These are phyloP conservation scores for Marisa cornuarietis DNA, from an alignment of 1,140 invertebrate species.

Conservation along the genomic window DNA sequence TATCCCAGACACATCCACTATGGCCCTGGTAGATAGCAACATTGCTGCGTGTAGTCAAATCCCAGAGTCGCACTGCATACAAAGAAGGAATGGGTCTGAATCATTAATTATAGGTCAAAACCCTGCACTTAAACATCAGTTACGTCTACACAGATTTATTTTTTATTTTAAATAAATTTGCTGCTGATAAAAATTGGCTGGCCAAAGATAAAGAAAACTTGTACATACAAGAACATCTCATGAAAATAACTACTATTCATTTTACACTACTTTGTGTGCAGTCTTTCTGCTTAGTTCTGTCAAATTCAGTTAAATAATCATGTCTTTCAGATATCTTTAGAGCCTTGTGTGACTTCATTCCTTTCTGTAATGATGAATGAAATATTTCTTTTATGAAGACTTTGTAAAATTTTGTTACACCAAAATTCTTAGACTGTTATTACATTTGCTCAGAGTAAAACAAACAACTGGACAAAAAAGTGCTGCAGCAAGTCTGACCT, in stretches of 20 bases:
- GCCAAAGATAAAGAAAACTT: no score
- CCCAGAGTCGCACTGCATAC: conserved; percentile 60
- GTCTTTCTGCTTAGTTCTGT: no score
- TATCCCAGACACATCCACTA: conserved; percentile 86
- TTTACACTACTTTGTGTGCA: no score
- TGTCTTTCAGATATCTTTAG: no score
- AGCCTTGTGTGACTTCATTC: neutral
- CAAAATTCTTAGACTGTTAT: neutral
- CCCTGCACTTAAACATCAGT: neutral
- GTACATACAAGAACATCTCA: no score
- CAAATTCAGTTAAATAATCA: no score
- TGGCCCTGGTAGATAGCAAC: conserved; percentile 75
- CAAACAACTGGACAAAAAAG: neutral
- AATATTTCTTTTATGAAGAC: neutral
- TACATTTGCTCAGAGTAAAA: neutral
- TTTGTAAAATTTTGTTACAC: neutral
- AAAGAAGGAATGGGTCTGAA: neutral
- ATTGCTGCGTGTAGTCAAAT: conserved; percentile 57
- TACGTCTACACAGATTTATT: neutral
- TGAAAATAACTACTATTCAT: no score
- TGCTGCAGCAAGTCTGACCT: conserved; percentile 69
- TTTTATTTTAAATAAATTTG: neutral
- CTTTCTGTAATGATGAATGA: neutral
- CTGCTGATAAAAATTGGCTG: no score
- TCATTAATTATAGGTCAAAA: neutral